phyloP scores from a whole-genome alignment of 2,797 vertebrate genomes.

The Astyanax mexicanus region DNA sequence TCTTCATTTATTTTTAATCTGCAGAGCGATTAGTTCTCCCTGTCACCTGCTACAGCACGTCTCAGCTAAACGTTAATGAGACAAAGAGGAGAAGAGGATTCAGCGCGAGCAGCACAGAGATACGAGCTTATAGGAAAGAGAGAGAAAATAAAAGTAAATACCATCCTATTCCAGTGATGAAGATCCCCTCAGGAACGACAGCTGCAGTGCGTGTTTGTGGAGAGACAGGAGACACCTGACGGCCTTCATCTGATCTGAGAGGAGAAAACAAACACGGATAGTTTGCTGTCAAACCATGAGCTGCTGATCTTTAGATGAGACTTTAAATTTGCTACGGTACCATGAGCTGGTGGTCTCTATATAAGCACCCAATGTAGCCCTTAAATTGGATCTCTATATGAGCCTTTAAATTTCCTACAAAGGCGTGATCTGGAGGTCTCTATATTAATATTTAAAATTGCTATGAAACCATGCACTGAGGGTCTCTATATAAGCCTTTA shows the following conservation, averaged over 20 bases:
- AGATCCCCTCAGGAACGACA: background rate
- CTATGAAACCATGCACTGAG: too few species aligned
- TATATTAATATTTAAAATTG: too few species aligned
- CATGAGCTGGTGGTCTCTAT: too few species aligned
- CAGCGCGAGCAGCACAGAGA: constrained; percentile 26
- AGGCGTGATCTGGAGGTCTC: too few species aligned
- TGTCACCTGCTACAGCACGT: constrained; percentile 88
- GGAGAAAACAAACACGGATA: background rate
- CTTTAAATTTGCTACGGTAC: too few species aligned
- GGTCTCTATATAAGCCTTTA: too few species aligned
- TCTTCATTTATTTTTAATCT: constrained; percentile 89
- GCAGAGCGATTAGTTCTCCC: constrained; percentile 85
- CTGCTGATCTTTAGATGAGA: background rate
- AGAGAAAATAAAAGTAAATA: constrained; percentile 27
- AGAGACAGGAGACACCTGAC: background rate
- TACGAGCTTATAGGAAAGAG: background rate
- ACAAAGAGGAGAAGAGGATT: constrained; percentile 58
- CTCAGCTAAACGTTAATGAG: constrained; percentile 87
- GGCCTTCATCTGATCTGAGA: constrained; percentile 2
- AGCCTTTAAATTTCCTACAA: too few species aligned
- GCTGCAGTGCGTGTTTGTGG: background rate
- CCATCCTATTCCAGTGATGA: constrained; percentile 6
- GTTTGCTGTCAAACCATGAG: constrained; percentile 19
- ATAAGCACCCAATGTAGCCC: too few species aligned
- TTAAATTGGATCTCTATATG: too few species aligned